A percentile compares a stretch with the other conserved stretches of the same genome.
Evolutionary conservation across 2,888 invertebrate species (phyloP).

Genomic region (Thalpophila matura): DNA sequence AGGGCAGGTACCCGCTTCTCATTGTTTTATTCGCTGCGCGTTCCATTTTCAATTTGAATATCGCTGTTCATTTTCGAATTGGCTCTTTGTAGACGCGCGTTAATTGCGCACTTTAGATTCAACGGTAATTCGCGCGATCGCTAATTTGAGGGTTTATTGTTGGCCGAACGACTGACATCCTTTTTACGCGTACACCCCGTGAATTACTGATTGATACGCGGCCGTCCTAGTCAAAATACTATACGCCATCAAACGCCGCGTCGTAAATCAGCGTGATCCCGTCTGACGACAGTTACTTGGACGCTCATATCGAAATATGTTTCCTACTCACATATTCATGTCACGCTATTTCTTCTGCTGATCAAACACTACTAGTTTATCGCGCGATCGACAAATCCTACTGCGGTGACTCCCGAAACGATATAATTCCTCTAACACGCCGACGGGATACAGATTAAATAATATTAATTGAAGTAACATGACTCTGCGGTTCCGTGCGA

Average conservation of each 20-base stretch:
- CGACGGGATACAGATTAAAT: constrained; percentile 84
- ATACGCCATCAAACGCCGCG: constrained; percentile 59
- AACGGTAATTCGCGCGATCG: constrained; percentile 85
- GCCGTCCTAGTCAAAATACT: constrained; percentile 68
- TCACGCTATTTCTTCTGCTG: constrained; percentile 75
- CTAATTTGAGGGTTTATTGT: constrained; percentile 89
- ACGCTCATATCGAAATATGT: constrained; percentile 74
- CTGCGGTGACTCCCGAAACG: constrained; percentile 76
- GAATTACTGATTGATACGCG: constrained; percentile 80
- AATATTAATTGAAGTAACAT: constrained; percentile 87
- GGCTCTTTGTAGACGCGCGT: constrained; percentile 86
- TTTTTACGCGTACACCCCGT: constrained; percentile 78
- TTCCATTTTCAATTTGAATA: constrained; percentile 90
- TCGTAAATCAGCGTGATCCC: constrained; percentile 76
- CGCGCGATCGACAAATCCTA: constrained; percentile 79
- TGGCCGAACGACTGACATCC: constrained; percentile 82
- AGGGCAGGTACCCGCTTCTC: constrained; percentile 75
- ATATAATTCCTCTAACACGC: constrained; percentile 84
- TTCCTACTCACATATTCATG: constrained; percentile 75
- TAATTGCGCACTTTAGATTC: constrained; percentile 90
- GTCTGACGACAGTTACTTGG: constrained; percentile 74
- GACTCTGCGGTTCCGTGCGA: constrained; percentile 80
- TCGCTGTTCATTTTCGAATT: constrained; percentile 88
- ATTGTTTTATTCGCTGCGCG: constrained; percentile 88
- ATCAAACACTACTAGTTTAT: constrained; percentile 76